Evolutionary conservation across 2,797 vertebrate genomes (phyloP).

Genomic region (Fistularia commersonii): DNA sequence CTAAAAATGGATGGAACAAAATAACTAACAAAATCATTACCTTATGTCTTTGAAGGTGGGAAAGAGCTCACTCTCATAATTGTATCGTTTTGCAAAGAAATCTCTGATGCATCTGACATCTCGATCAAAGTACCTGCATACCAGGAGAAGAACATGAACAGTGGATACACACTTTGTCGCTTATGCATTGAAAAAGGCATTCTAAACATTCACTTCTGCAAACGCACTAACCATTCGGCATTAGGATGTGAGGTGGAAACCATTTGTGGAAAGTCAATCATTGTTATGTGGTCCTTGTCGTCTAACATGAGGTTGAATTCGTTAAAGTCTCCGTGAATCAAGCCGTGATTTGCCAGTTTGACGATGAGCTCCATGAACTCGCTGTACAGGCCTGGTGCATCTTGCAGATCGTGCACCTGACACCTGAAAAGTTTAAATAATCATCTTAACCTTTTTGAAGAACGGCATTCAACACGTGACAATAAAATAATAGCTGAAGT

Average conservation of each 20-base stretch:
- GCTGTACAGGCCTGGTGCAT: constrained; percentile 85
- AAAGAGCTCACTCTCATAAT: constrained; percentile 92
- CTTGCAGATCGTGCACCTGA: constrained; percentile 86
- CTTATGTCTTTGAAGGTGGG: constrained; percentile 89
- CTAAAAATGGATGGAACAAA: background rate
- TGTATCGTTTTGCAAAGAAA: constrained; percentile 88
- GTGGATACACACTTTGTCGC: background rate
- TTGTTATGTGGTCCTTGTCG: constrained; percentile 85
- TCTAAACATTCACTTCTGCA: background rate
- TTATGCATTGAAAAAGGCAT: background rate
- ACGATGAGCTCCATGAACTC: constrained; percentile 96
- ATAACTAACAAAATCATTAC: constrained; percentile 61
- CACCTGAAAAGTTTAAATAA: constrained; percentile 66
- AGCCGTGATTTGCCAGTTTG: constrained; percentile 90
- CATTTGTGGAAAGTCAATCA: constrained; percentile 99
- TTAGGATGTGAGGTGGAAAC: constrained; percentile 93
- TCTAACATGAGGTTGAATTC: constrained; percentile 97
- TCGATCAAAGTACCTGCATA: constrained; percentile 93
- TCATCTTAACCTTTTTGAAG: no score
- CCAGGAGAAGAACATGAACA: background rate
- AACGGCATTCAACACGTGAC: background rate
- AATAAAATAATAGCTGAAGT: background rate
- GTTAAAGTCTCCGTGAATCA: constrained; percentile 98
- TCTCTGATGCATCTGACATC: constrained; percentile 93
- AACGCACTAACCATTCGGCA: constrained; percentile 86